phyloP scores from a whole-genome alignment of 2,797 vertebrate genomes.

The Gouania willdenowi region DNA sequence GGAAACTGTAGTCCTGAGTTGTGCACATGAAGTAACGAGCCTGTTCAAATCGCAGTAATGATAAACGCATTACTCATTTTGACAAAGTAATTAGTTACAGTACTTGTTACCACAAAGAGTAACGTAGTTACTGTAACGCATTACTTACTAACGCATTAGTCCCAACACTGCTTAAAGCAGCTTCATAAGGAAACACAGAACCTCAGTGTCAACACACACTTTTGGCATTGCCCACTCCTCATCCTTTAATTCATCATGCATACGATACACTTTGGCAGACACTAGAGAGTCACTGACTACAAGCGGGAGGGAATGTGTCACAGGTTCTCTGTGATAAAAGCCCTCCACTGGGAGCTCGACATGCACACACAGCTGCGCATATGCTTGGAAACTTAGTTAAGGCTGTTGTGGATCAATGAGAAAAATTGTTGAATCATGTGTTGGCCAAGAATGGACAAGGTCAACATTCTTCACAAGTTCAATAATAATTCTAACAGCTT shows the following conservation, averaged over 20 bases:
- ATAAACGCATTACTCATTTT: no score
- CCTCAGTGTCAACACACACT: not conserved
- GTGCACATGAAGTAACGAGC: no score
- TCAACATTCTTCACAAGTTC: not conserved
- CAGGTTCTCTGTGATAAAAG: slow-evolving; percentile 36
- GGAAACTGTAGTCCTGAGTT: no score
- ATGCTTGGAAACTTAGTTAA: not conserved
- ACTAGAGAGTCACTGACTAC: slow-evolving; percentile 3
- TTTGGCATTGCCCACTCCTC: not conserved
- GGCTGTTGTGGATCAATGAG: not conserved
- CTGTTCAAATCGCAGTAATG: no score
- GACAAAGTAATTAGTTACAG: no score
- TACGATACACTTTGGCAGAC: slow-evolving; percentile 16
- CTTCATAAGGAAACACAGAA: no score
- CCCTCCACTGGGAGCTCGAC: slow-evolving; percentile 21
- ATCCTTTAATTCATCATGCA: slow-evolving; percentile 6
- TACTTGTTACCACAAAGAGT: no score
- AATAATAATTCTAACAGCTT: not conserved
- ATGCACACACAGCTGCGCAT: slow-evolving; percentile 1
- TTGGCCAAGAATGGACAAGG: no score
- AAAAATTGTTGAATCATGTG: not conserved
- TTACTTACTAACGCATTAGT: no score
- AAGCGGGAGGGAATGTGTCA: slow-evolving; percentile 24
- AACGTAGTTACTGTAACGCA: no score
- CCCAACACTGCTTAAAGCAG: no score